Conservation (phyloP, 2,113 vertebrate species). For the Grus americana region DNA sequence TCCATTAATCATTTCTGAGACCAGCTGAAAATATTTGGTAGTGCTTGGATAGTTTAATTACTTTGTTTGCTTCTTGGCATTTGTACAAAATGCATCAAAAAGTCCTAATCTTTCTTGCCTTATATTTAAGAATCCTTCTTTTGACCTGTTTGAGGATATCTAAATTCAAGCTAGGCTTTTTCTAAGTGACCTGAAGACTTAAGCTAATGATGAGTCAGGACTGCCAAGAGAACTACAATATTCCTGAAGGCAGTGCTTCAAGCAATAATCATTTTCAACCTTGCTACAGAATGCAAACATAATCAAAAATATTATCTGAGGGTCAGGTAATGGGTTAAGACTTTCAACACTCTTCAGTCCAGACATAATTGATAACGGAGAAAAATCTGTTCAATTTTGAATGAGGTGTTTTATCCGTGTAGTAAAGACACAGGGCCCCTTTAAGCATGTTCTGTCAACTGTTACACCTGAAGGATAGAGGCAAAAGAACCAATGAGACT, state of each 20-base stretch:
- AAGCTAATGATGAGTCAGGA: not conserved
- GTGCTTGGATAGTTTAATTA: not conserved
- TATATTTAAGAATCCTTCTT: not conserved
- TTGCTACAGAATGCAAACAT: not conserved
- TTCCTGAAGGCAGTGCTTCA: not conserved
- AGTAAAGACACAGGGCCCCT: not conserved
- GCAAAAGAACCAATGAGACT: not conserved
- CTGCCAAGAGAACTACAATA: not conserved
- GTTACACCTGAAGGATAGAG: not conserved
- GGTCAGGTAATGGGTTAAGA: not conserved
- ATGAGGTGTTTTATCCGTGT: not conserved
- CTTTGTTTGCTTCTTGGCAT: not conserved
- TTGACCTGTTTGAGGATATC: not conserved
- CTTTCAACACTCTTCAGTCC: not conserved
- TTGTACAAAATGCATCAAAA: not conserved
- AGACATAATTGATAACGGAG: not conserved
- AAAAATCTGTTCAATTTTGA: not conserved
- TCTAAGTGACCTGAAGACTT: not conserved
- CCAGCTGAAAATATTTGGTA: slow-evolving; percentile 6
- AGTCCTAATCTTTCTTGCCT: not conserved
- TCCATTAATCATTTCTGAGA: not conserved
- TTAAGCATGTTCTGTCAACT: not conserved
- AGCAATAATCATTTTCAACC: not conserved
- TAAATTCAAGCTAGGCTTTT: not conserved
- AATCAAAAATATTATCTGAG: not conserved